Percentiles rank a stretch among this genome's conserved stretches.
phyloP scores from a whole-genome alignment of 2,888 invertebrate genomes.

The Lasioglossum vierecki region DNA sequence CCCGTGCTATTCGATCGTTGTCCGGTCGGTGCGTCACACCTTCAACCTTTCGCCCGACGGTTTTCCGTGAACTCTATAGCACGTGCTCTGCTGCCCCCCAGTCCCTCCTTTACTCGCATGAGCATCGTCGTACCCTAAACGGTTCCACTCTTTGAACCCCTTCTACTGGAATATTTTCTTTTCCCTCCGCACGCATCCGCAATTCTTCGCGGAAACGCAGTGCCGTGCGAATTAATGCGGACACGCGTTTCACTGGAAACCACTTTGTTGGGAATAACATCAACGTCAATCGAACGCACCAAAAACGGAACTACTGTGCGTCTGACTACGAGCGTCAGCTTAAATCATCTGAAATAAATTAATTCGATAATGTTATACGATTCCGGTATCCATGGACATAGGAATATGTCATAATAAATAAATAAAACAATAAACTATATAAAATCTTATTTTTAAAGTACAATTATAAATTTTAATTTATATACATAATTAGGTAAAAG shows the following conservation, averaged over 20 bases:
- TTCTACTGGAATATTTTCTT: neutral
- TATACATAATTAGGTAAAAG: too few species aligned
- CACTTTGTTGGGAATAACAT: neutral
- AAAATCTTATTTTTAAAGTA: too few species aligned
- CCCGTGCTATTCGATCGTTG: constrained; percentile 21
- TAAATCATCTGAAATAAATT: too few species aligned
- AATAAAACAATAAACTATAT: too few species aligned
- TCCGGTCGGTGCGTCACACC: constrained; percentile 40
- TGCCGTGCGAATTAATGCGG: neutral
- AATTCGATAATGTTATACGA: too few species aligned
- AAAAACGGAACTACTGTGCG: neutral
- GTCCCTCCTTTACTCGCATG: neutral
- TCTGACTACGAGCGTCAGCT: too few species aligned
- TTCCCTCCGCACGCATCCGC: neutral
- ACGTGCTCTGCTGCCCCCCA: constrained; percentile 16
- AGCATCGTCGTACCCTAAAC: neutral
- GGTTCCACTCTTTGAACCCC: constrained; percentile 5
- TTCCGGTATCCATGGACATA: too few species aligned
- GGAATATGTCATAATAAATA: too few species aligned
- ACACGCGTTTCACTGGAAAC: neutral
- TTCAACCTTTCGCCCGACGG: constrained; percentile 31
- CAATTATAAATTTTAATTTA: too few species aligned
- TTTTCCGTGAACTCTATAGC: constrained; percentile 32
- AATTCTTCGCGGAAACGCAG: neutral
- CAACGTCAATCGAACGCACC: neutral